Evolutionary conservation across 2,888 invertebrate species (phyloP).

Genomic region (Serripes groenlandicus): DNA sequence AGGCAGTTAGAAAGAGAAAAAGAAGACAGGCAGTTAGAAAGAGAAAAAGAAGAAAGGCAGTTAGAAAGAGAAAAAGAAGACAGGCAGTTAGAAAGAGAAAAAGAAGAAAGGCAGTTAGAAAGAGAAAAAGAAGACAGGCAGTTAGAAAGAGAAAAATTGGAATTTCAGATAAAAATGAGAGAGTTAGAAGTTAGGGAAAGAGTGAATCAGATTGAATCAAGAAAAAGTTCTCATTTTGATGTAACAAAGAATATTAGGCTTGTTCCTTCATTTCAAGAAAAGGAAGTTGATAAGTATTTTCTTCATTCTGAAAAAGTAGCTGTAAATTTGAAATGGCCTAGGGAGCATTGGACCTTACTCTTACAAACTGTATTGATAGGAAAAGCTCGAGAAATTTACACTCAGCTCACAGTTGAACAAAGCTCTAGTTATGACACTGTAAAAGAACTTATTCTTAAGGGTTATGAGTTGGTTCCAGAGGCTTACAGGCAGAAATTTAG

Average conservation of each 20-base stretch:
- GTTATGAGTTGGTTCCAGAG: constrained; percentile 57
- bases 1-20: too few relatives aligned
- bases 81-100: not conserved
- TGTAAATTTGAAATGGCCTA: constrained; percentile 51
- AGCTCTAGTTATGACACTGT: constrained; percentile 40
- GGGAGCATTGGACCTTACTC: constrained; percentile 52
- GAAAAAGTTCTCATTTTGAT: not conserved
- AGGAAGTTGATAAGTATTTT: not conserved
- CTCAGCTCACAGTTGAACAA: constrained; percentile 25
- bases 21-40: not conserved
- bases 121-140: not conserved
- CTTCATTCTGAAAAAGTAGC: not conserved
- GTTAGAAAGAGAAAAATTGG: not conserved
- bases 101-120: too few relatives aligned
- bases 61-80: not conserved
- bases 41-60: not conserved
- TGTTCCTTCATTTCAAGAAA: constrained; percentile 13
- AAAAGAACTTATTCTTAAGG: constrained; percentile 52
- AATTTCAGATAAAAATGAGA: not conserved
- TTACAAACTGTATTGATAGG: constrained; percentile 19
- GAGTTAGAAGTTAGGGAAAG: not conserved
- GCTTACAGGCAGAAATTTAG: constrained; percentile 52
- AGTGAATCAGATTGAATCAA: not conserved
- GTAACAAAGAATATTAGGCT: not conserved
- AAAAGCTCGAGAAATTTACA: constrained; percentile 46